Evolutionary conservation across 2,113 vertebrate species (phyloP).

Genomic region (Rhineura floridana): DNA sequence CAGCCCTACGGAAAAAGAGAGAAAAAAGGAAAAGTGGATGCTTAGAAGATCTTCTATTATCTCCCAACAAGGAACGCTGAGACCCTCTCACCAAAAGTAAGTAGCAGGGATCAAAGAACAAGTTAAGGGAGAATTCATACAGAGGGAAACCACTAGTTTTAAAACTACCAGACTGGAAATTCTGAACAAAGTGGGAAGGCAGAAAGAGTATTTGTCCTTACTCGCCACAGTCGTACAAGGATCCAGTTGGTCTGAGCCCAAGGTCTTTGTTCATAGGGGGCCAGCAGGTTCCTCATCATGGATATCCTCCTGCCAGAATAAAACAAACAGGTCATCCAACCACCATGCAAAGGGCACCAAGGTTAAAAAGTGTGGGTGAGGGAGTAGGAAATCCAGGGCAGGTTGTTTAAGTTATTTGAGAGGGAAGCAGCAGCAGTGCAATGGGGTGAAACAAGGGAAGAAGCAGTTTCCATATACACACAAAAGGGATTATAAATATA

Average conservation of each 20-base stretch:
- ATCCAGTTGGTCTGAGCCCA: constrained; percentile 99
- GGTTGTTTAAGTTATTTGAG: background rate
- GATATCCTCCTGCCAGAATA: constrained; percentile 82
- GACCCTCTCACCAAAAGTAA: background rate
- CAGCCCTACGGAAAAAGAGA: constrained; percentile 82
- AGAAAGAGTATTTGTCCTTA: constrained; percentile 60
- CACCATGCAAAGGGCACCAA: background rate
- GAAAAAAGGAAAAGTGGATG: background rate
- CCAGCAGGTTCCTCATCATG: constrained; percentile 97
- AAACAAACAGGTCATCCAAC: constrained; percentile 19
- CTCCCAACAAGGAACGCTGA: background rate
- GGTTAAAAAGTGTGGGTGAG: background rate
- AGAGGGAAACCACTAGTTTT: background rate
- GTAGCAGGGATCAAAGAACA: background rate
- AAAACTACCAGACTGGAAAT: background rate
- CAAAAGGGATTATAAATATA: background rate
- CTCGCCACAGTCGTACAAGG: constrained; percentile 95
- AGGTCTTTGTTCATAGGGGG: constrained; percentile 96
- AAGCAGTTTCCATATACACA: background rate
- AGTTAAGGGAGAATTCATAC: background rate
- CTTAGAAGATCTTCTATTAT: background rate
- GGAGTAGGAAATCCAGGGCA: background rate
- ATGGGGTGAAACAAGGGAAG: background rate
- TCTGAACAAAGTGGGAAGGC: background rate
- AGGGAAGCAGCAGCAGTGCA: background rate